phyloP scores from a whole-genome alignment of 2,797 vertebrate genomes.

The Acrossocheilus fasciatus region DNA sequence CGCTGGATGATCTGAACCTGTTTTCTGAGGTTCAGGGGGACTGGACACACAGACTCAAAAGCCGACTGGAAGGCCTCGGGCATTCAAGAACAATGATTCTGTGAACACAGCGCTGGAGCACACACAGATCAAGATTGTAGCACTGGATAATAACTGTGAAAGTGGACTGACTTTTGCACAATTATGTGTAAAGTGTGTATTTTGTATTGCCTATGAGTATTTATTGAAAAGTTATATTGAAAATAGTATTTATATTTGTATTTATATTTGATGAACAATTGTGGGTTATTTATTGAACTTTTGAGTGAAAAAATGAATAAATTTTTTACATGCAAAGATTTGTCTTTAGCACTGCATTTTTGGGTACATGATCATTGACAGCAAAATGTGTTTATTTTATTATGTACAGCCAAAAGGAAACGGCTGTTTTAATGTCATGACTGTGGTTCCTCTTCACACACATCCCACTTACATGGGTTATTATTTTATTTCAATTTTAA shows the following conservation, averaged over 20 bases:
- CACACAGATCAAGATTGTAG: not conserved
- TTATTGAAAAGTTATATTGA: conserved; percentile 37
- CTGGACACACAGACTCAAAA: not conserved
- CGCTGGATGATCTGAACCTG: not conserved
- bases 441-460: not conserved
- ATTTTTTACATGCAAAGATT: conserved; percentile 31
- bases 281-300: conserved; percentile 34
- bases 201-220: conserved; percentile 37
- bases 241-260: conserved; percentile 1
- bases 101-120: not conserved
- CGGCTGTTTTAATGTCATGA: not conserved
- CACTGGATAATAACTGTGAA: conserved; percentile 50
- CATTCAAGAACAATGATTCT: not conserved
- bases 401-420: not conserved
- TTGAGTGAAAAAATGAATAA: not conserved
- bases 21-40: conserved; percentile 10
- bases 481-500: not conserved
- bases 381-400: not conserved
- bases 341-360: not conserved
- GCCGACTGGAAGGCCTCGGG: not conserved
- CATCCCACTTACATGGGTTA: too few relatives aligned
- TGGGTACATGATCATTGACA: not conserved
- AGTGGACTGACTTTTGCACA: conserved; percentile 44
- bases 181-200: conserved; percentile 2
- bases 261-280: conserved; percentile 47